Conservation (phyloP, 2,797 vertebrate genomes). For the Tapirus indicus region DNA sequence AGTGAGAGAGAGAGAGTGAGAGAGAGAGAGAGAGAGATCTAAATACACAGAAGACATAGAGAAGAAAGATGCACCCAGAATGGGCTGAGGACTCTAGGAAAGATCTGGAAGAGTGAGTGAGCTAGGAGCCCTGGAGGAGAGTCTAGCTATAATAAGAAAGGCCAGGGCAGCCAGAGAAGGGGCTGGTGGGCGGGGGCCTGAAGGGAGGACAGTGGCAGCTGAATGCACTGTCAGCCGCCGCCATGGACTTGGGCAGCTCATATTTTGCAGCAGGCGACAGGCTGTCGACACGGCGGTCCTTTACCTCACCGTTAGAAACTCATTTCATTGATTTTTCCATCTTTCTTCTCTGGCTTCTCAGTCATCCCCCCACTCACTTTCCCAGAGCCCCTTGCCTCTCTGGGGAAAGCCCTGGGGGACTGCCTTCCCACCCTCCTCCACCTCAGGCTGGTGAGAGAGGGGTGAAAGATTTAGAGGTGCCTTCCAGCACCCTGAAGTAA, state of each 20-base stretch:
- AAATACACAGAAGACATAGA: neutral
- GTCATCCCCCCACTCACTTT: slow-evolving; percentile 77
- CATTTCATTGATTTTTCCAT: slow-evolving; percentile 90
- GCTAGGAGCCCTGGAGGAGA: neutral
- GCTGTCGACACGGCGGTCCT: slow-evolving; percentile 86
- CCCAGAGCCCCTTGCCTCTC: slow-evolving; percentile 67
- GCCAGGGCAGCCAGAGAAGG: neutral
- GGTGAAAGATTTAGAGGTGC: slow-evolving; percentile 39
- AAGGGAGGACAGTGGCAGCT: neutral
- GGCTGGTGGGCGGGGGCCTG: neutral
- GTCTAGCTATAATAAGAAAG: slow-evolving; percentile 41
- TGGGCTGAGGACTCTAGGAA: neutral
- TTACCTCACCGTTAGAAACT: slow-evolving; percentile 88
- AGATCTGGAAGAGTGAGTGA: neutral
- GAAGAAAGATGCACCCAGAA: neutral
- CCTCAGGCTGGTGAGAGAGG: neutral
- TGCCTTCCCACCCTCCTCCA: neutral
- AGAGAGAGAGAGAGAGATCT: neutral
- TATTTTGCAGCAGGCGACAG: slow-evolving; percentile 87
- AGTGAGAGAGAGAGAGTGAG: too few relatives aligned
- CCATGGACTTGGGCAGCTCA: slow-evolving; percentile 85
- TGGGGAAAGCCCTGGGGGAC: slow-evolving; percentile 44
- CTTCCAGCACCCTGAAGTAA: neutral
- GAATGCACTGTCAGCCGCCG: slow-evolving; percentile 61
- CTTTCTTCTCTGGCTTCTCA: slow-evolving; percentile 85